phyloP scores from a whole-genome alignment of 1,140 invertebrate genomes.

The Cheumatopsyche charites region DNA sequence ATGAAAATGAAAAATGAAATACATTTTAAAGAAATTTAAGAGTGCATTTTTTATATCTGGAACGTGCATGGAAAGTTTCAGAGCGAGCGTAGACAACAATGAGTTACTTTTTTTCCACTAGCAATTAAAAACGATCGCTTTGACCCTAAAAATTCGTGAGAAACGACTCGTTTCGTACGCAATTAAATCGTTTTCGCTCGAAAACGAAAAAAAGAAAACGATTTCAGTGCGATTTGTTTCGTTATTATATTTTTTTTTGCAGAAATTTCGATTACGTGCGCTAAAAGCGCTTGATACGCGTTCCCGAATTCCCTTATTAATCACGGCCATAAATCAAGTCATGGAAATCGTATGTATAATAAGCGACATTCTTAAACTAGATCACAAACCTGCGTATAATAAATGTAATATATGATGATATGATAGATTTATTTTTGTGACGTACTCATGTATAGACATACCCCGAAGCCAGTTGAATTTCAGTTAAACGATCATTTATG shows the following conservation, averaged over 20 bases:
- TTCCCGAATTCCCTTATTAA: constrained; percentile 14
- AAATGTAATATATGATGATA: constrained; percentile 10
- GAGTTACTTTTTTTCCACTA: background rate
- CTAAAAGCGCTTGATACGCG: background rate
- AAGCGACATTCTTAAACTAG: constrained; percentile 24
- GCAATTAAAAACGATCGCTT: background rate
- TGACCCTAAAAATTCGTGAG: constrained; percentile 1
- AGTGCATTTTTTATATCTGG: no score
- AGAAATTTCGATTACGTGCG: background rate
- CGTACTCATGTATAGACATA: background rate
- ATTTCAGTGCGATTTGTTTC: no score
- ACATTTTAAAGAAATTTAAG: no score
- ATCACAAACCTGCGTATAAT: constrained; percentile 5
- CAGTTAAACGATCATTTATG: background rate
- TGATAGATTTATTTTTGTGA: constrained; percentile 23
- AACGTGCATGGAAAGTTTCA: background rate
- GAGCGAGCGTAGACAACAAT: background rate
- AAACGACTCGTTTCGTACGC: no score
- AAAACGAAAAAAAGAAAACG: no score
- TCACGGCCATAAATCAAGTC: constrained; percentile 4
- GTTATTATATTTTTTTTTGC: background rate
- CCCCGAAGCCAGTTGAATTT: no score
- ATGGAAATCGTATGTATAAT: constrained; percentile 21
- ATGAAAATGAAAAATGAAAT: no score
- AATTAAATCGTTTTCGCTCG: no score